Conservation (phyloP, 2,888 invertebrate species). For the Papilio demoleus region DNA sequence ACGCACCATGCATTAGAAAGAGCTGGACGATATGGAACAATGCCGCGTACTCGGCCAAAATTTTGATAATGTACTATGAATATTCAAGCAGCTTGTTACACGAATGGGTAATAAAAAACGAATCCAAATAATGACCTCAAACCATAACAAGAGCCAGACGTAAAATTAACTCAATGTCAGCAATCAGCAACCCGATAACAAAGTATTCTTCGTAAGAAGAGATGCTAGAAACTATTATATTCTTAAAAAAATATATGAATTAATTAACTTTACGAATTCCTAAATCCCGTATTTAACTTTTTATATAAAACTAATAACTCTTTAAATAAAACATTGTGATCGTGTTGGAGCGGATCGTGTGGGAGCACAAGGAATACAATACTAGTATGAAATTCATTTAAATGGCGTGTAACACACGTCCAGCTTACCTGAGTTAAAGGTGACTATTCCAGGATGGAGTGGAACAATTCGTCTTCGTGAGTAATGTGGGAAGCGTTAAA, state of each 20-base stretch:
- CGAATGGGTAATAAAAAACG: slow-evolving; percentile 9
- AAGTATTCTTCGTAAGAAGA: neutral
- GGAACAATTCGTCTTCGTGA: too few relatives aligned
- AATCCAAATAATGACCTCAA: slow-evolving; percentile 10
- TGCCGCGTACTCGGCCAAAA: slow-evolving; percentile 24
- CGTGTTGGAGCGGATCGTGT: too few relatives aligned
- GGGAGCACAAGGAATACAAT: too few relatives aligned
- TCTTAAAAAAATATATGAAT: neutral
- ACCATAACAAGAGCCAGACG: neutral
- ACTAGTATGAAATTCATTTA: too few relatives aligned
- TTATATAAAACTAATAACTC: too few relatives aligned
- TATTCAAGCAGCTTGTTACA: slow-evolving; percentile 23
- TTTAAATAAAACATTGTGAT: too few relatives aligned
- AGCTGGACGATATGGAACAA: slow-evolving; percentile 41
- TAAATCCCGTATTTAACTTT: too few relatives aligned
- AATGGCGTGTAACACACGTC: too few relatives aligned
- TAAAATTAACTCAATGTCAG: neutral
- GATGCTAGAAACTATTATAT: neutral
- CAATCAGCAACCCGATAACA: neutral
- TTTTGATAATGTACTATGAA: slow-evolving; percentile 28
- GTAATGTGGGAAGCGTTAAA: too few relatives aligned
- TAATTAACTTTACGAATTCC: too few relatives aligned
- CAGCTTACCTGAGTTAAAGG: too few relatives aligned
- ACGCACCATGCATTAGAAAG: slow-evolving; percentile 55
- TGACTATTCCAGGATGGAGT: too few relatives aligned